Conservation (phyloP, 2,797 vertebrate genomes). For the Choloepus didactylus region DNA sequence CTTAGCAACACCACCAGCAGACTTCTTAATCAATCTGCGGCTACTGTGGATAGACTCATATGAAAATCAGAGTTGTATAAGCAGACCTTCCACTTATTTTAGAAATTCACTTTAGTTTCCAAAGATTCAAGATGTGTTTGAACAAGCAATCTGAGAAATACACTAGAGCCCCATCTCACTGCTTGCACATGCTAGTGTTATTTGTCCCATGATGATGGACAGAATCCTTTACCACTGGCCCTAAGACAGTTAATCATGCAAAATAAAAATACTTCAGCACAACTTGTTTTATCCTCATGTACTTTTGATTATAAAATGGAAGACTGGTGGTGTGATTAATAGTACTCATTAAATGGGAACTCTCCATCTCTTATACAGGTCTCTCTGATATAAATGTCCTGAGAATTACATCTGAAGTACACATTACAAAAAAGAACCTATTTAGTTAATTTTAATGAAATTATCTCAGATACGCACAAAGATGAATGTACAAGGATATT, state of each 20-base stretch:
- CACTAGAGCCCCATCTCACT: background rate
- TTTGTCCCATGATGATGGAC: constrained; percentile 31
- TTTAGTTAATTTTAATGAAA: constrained; percentile 74
- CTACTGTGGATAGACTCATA: constrained; percentile 6
- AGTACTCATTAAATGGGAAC: constrained; percentile 69
- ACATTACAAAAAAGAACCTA: constrained; percentile 58
- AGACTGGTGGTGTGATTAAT: constrained; percentile 63
- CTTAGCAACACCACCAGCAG: constrained; percentile 61
- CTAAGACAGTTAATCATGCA: constrained; percentile 65
- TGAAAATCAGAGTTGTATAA: constrained; percentile 62
- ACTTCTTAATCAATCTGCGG: constrained; percentile 81
- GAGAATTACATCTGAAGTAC: constrained; percentile 75
- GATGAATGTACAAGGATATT: constrained; percentile 50
- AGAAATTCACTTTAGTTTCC: constrained; percentile 66
- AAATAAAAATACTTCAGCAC: constrained; percentile 77
- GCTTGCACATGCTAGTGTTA: background rate
- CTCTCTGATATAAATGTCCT: constrained; percentile 66
- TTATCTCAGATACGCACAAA: constrained; percentile 69
- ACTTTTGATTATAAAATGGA: constrained; percentile 71
- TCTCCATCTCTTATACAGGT: constrained; percentile 41
- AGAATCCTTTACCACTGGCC: constrained; percentile 48
- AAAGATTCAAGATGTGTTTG: constrained; percentile 51
- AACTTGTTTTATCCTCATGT: constrained; percentile 36
- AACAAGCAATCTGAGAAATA: constrained; percentile 54
- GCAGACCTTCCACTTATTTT: constrained; percentile 57